These are phyloP conservation scores for Hylomyscus alleni DNA, from an alignment of 2,797 vertebrate species.

Conservation along the genomic window DNA sequence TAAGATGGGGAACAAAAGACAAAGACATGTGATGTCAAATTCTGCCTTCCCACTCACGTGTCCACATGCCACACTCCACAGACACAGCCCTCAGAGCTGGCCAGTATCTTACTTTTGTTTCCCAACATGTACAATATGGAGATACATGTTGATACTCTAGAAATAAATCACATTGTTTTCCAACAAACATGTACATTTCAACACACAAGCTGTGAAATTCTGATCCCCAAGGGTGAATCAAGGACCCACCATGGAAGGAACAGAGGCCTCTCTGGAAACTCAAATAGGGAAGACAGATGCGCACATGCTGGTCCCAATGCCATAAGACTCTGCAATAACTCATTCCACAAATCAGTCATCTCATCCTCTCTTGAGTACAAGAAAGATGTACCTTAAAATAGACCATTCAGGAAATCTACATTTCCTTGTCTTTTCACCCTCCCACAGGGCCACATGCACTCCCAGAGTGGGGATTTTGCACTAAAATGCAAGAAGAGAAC, in stretches of 20 bases:
- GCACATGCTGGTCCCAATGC: background rate
- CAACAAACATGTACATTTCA: slow-evolving; percentile 39
- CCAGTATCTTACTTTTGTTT: background rate
- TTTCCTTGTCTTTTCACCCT: background rate
- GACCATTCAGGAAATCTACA: slow-evolving; percentile 11
- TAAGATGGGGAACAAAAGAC: background rate
- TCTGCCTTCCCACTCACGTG: background rate
- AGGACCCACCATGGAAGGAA: slow-evolving; percentile 40
- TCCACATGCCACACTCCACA: background rate
- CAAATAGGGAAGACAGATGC: background rate
- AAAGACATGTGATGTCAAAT: background rate
- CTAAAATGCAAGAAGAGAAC: background rate
- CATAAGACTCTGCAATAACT: background rate
- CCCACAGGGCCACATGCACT: background rate
- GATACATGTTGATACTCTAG: background rate
- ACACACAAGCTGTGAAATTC: background rate
- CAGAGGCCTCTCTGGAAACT: background rate
- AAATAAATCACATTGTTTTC: background rate
- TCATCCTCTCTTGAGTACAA: background rate
- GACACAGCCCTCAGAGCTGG: background rate
- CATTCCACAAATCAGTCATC: background rate
- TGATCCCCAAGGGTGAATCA: slow-evolving; percentile 16
- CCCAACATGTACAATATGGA: background rate
- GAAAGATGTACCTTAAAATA: slow-evolving; percentile 22
- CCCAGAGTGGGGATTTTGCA: background rate